These are phyloP conservation scores for Oligia fasciuncula DNA, from an alignment of 2,888 invertebrate genomes.

Conservation along the genomic window DNA sequence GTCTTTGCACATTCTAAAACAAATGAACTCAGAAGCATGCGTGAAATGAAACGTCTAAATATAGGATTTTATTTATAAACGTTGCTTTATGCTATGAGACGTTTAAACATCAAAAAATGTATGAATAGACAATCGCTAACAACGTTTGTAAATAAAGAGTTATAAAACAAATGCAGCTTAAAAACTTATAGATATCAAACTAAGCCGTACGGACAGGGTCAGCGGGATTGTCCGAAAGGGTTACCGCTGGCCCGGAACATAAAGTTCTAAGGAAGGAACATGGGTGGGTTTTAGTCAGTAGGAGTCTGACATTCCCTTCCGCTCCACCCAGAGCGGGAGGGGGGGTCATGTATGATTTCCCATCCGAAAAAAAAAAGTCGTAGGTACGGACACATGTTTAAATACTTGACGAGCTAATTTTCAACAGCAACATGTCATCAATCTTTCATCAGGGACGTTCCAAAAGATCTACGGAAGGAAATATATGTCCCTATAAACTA, in stretches of 20 bases:
- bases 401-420: slow-evolving; percentile 26
- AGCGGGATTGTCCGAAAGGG: too few species aligned
- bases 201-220: slow-evolving; percentile 3
- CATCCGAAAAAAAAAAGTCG: too few species aligned
- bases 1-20: background rate
- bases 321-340: too few species aligned
- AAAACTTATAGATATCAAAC: background rate
- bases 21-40: too few species aligned
- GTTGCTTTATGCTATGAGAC: background rate
- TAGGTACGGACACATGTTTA: background rate
- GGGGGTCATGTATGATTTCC: too few species aligned
- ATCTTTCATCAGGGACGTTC: slow-evolving; percentile 48
- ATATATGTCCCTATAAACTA: slow-evolving; percentile 57
- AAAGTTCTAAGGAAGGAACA: too few species aligned
- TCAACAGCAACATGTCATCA: slow-evolving; percentile 36
- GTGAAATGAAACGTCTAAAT: too few species aligned
- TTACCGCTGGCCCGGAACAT: too few species aligned
- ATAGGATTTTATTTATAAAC: background rate
- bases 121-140: background rate
- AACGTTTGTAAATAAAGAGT: too few species aligned
- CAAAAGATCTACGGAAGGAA: slow-evolving; percentile 32
- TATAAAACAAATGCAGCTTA: background rate
- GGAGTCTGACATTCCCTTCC: too few species aligned
- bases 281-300: too few species aligned
- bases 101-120: background rate